These are phyloP conservation scores for Tetrapedia diversipes DNA, from an alignment of 2,888 invertebrate species.

Conservation along the genomic window DNA sequence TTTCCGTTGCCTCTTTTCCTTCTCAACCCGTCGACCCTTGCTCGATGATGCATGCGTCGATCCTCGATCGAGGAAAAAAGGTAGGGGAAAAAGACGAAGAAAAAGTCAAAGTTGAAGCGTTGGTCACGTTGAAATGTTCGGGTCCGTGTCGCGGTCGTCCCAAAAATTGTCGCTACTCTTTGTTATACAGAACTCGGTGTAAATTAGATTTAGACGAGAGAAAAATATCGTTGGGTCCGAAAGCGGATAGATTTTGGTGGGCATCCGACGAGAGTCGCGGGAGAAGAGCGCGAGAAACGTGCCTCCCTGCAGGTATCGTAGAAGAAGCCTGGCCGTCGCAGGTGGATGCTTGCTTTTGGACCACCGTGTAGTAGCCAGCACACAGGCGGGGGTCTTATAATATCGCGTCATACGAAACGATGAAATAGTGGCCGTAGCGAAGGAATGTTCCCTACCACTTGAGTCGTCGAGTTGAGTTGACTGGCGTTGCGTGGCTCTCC, in stretches of 20 bases:
- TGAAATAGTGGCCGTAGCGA: slow-evolving; percentile 82
- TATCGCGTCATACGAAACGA: slow-evolving; percentile 83
- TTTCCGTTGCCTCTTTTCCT: too few relatives aligned
- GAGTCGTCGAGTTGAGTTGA: slow-evolving; percentile 81
- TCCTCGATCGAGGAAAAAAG: slow-evolving; percentile 8
- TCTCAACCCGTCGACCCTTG: neutral
- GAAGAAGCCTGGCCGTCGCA: slow-evolving; percentile 43
- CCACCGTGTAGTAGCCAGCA: slow-evolving; percentile 81
- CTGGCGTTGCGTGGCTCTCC: slow-evolving; percentile 77
- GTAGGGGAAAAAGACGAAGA: too few relatives aligned
- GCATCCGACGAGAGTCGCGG: neutral
- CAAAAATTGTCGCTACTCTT: slow-evolving; percentile 19
- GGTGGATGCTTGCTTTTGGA: slow-evolving; percentile 77
- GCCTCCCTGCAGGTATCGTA: slow-evolving; percentile 31
- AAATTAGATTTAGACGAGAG: slow-evolving; percentile 14
- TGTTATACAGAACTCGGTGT: neutral
- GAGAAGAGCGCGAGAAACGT: slow-evolving; percentile 10
- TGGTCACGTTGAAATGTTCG: neutral
- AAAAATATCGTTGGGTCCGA: slow-evolving; percentile 5
- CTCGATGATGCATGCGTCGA: neutral
- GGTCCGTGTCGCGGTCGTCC: neutral
- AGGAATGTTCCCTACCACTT: slow-evolving; percentile 82
- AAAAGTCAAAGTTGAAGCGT: neutral
- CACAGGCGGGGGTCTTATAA: slow-evolving; percentile 82
- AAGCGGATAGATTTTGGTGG: too few relatives aligned